Evolutionary conservation across 2,888 invertebrate genomes (phyloP), one percentile per base, ranked within the genome.

Genomic region (Torymus texanus): DNA sequence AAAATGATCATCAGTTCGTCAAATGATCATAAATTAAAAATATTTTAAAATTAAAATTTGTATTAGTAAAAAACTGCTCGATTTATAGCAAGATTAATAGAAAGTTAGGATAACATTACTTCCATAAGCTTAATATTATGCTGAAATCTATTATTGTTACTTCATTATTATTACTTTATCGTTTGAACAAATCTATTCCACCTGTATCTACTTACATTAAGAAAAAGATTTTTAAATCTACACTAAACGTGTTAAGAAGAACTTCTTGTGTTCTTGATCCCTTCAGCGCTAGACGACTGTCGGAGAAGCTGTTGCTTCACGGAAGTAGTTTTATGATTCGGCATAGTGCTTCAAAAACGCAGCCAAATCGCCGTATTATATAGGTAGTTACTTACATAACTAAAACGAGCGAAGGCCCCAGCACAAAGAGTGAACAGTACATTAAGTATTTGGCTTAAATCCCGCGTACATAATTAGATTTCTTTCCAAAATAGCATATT

Each of bases 381-480:
- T 51, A 56, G 55, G 61, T 59, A 70, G 81, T 81, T 81, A 70
- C 72, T 84, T 82, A 77, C 78, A 75, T 82, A 84, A 83, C 77
- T 81, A 83, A 84, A 84, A 83, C 82, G 80, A 76, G 77, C 82
- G 84, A 85, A 85, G 83, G 84, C 85, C 80, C 76, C 81, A 84
- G 83, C 83, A 83, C 80, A 85, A 85, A 83, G 84, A 85, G 77
- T 83, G 83, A 81, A 82, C 81, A 82, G 84, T 85, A 82, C 86
- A 84, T 84, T 84, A 86, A 82, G 83, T 86, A 85, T 86, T 88
- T 89, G 88, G 88, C 88, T 84, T 84, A 78, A 83, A 84, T 88
- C 87, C 88, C 88, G 83, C 84, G 82, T 85, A 87, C 85, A 85
- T 87, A 88, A 86, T 89, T 86, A 86, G 86, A 87, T 85, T 83